A percentile compares a stretch with the other conserved stretches of the same genome.
These are phyloP conservation scores for Synanthedon andrenaeformis DNA, from an alignment of 2,888 invertebrate species.

Conservation along the genomic window DNA sequence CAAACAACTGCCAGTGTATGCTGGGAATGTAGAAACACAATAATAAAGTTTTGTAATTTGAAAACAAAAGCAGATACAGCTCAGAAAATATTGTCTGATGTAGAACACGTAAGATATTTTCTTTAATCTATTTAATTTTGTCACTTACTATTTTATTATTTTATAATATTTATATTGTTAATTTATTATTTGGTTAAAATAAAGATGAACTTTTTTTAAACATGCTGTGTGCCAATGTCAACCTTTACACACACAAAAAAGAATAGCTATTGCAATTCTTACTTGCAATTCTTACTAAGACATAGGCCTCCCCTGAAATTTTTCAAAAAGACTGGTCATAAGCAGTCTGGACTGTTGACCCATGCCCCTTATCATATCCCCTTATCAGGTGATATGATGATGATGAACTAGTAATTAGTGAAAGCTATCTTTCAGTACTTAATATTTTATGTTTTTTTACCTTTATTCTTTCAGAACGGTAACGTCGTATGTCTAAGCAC, in stretches of 20 bases:
- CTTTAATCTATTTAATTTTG: background rate
- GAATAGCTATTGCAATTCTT: too few species aligned
- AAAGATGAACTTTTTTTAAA: background rate
- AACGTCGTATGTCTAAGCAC: constrained; percentile 8
- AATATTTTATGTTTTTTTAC: too few species aligned
- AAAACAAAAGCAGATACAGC: constrained; percentile 19
- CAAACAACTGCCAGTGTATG: constrained; percentile 17
- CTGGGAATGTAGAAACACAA: constrained; percentile 30
- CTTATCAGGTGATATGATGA: too few species aligned
- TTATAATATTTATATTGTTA: background rate
- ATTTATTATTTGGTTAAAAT: background rate
- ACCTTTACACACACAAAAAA: background rate
- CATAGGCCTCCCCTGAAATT: too few species aligned
- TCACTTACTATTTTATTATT: too few species aligned
- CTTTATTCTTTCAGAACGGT: constrained; percentile 9
- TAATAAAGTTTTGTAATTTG: constrained; percentile 24
- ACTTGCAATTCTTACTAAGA: too few species aligned
- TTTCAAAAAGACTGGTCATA: too few species aligned
- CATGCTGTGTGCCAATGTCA: too few species aligned
- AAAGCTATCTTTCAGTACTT: too few species aligned
- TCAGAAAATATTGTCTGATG: constrained; percentile 11
- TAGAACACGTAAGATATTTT: constrained; percentile 5
- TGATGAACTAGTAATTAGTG: too few species aligned
- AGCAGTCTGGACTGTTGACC: too few species aligned
- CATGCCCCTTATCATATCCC: too few species aligned